phyloP scores from a whole-genome alignment of 2,888 invertebrate genomes.

The Patella ulyssiponensis region DNA sequence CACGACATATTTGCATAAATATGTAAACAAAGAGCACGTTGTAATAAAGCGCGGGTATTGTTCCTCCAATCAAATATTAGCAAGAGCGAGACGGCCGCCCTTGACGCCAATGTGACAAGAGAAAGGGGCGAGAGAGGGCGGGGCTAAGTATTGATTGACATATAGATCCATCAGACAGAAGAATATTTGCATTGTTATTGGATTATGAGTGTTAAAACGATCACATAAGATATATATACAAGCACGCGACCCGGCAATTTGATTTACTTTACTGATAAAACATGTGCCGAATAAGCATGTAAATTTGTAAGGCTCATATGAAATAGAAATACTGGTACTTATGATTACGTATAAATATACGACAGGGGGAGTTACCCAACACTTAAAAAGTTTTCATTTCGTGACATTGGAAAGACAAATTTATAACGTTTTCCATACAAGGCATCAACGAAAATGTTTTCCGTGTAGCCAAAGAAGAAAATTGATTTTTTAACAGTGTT shows the following conservation, averaged over 20 bases:
- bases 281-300: too few species aligned
- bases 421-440: too few species aligned
- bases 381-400: too few species aligned
- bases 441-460: too few species aligned
- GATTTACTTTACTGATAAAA: constrained; percentile 2
- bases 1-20: constrained; percentile 34
- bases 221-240: not conserved
- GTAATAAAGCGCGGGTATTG: not conserved
- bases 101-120: not conserved
- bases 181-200: not conserved
- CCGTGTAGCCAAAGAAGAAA: too few species aligned
- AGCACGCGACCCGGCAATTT: constrained; percentile 1
- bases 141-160: not conserved
- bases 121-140: not conserved
- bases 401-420: too few species aligned
- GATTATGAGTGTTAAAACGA: not conserved
- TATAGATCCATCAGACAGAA: not conserved
- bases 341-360: too few species aligned
- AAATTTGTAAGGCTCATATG: too few species aligned
- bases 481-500: too few species aligned
- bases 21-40: constrained; percentile 36
- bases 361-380: too few species aligned
- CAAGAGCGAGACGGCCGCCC: not conserved
- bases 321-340: too few species aligned
- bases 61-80: not conserved